Base-by-base conservation (phyloP, 2,888 invertebrate species). In the Mycalesis mineus region DNA sequence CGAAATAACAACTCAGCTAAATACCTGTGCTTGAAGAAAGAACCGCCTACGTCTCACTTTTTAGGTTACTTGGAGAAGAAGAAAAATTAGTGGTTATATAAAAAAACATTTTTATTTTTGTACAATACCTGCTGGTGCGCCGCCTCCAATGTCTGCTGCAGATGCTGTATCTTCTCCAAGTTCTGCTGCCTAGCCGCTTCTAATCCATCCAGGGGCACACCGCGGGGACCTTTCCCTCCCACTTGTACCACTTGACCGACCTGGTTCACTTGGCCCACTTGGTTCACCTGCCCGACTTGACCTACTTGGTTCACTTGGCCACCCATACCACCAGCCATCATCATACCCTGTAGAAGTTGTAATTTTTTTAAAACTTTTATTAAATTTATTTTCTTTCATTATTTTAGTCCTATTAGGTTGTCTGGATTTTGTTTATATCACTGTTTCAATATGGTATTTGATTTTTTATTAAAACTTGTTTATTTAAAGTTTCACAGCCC, bases 141-240 rank as follows among this genome's bases (percentile, higher is more conserved):
- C 0, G 94, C 95, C 75, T 95, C 95, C 59, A 96, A 78, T 0
- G 94, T 95, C 79, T 95, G 95, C 67, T 94, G 93, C 58, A 96
- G 77, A 65, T 95, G 89, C 65, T 90, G 89, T 50, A 96, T 96
- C 82, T 94, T 94, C 73, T 95, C 91, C 57, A 95, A 78, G 84
- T 95, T 96, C 74, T 95, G 94, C 69, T 95, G 94, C 0, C 95
- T 82, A 13, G 95, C 95, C 3, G 93, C 92, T 73, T 95, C 94
- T 2, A 95, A 77, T 11, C 93, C 93, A 69, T 93, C 75, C 64
- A 91, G 68, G 75, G 91, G 78, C 68, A 79, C 74, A 0, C 53
- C 55, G 31, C 86, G 74, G 0, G 81, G 78, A 0, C 85, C 84
- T 52, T 82, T 80, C 33, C 82, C 82, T 0, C 82, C 77, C 59